Percentiles rank a stretch among this genome's conserved stretches.
phyloP scores from a whole-genome alignment of 2,113 vertebrate species.

The Delphinapterus leucas region DNA sequence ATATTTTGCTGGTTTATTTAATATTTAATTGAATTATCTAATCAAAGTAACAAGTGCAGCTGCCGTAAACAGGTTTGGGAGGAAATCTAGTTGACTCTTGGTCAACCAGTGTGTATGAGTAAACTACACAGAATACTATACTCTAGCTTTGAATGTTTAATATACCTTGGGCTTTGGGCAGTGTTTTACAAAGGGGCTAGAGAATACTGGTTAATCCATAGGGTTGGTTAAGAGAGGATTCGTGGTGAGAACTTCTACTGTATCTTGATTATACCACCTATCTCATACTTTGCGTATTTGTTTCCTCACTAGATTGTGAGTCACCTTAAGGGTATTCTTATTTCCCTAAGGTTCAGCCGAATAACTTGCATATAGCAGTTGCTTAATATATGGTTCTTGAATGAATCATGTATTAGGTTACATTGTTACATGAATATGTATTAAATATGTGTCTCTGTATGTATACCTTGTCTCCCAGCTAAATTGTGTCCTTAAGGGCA shows the following conservation, averaged over 20 bases:
- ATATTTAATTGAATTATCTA: constrained; percentile 24
- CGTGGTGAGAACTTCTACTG: neutral
- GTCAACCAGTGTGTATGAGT: neutral
- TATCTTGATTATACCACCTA: neutral
- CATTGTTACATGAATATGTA: constrained; percentile 12
- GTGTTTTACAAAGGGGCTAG: neutral
- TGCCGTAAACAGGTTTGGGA: constrained; percentile 15
- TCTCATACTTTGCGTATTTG: neutral
- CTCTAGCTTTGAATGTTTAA: neutral
- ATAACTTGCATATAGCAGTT: neutral
- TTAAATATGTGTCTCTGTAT: neutral
- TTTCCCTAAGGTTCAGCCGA: neutral
- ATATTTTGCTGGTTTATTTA: constrained; percentile 18
- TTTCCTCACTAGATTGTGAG: constrained; percentile 39
- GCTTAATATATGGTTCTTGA: constrained; percentile 31
- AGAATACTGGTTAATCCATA: neutral
- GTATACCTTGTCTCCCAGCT: neutral
- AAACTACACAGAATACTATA: neutral
- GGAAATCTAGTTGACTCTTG: neutral
- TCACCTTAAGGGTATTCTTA: constrained; percentile 25
- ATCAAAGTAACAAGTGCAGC: neutral
- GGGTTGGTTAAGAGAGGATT: neutral
- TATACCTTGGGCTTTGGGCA: neutral
- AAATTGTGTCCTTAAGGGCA: neutral
- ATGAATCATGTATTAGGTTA: constrained; percentile 28